Conservation (phyloP, 1,140 invertebrate genomes). For the Drosophila erecta region DNA sequence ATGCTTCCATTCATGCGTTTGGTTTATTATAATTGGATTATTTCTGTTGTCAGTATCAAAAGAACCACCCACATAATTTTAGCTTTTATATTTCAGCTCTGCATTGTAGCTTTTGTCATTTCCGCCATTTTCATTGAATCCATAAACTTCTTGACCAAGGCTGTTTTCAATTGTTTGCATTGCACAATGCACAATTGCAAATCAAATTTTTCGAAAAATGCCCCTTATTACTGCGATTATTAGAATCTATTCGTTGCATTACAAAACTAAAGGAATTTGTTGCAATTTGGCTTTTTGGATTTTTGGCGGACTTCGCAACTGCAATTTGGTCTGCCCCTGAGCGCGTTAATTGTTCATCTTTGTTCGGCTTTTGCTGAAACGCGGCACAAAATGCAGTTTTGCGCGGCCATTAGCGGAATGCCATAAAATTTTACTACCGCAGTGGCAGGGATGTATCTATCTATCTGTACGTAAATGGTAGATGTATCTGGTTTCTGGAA, state of each 20-base stretch:
- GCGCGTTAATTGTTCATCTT: slow-evolving; percentile 48
- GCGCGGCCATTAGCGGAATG: slow-evolving; percentile 50
- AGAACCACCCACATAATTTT: not conserved
- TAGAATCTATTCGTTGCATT: slow-evolving; percentile 45
- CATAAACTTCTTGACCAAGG: slow-evolving; percentile 8
- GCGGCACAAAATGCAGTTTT: slow-evolving; percentile 21
- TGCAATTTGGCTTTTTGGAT: not conserved
- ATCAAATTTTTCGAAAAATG: slow-evolving; percentile 36
- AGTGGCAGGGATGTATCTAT: slow-evolving; percentile 19
- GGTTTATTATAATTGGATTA: not conserved
- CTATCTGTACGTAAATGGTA: slow-evolving; percentile 24
- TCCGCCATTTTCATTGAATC: slow-evolving; percentile 7
- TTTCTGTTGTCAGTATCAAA: not conserved
- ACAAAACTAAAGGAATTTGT: slow-evolving; percentile 30
- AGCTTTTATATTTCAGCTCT: not conserved
- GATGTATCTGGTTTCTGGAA: slow-evolving; percentile 31
- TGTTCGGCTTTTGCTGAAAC: slow-evolving; percentile 23
- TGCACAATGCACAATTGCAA: slow-evolving; percentile 30
- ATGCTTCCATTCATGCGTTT: not conserved
- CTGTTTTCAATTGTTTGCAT: slow-evolving; percentile 29
- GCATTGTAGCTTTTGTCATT: not conserved
- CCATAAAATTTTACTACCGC: slow-evolving; percentile 39
- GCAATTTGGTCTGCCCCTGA: slow-evolving; percentile 40
- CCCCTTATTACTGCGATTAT: slow-evolving; percentile 29
- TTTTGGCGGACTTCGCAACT: slow-evolving; percentile 33